Evolutionary conservation across 2,797 vertebrate species (phyloP).

Genomic region (Chaetodon trifasciatus): DNA sequence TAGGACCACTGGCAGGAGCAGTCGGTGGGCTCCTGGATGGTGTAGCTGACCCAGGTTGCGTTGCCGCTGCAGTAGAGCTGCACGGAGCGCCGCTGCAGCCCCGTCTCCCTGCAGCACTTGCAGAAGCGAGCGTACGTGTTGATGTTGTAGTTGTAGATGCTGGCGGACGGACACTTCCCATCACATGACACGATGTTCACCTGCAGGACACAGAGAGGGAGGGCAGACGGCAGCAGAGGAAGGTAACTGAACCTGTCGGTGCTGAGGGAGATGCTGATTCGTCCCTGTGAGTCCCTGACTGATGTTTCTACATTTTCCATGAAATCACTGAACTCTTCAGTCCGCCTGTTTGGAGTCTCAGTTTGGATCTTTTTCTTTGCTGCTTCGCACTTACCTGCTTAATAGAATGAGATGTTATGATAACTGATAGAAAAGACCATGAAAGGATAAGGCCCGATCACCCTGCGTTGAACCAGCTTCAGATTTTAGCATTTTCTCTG

Average conservation of each 20-base stretch:
- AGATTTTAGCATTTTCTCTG: neutral
- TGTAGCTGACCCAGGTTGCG: constrained; percentile 95
- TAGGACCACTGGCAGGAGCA: constrained; percentile 98
- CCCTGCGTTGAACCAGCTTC: neutral
- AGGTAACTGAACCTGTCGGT: neutral
- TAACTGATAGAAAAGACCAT: neutral
- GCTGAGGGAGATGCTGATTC: neutral
- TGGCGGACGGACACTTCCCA: constrained; percentile 97
- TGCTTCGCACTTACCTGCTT: neutral
- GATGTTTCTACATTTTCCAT: no score
- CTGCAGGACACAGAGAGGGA: constrained; percentile 74
- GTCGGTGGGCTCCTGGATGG: constrained; percentile 96
- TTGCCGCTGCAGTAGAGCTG: constrained; percentile 96
- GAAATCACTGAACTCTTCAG: neutral
- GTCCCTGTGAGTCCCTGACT: no score
- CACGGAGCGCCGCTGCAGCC: constrained; percentile 92
- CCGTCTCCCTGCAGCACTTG: constrained; percentile 97
- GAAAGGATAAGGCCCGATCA: neutral
- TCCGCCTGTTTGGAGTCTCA: neutral
- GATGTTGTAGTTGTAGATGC: constrained; percentile 99
- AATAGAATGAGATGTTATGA: neutral
- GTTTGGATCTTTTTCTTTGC: neutral
- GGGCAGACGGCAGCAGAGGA: neutral
- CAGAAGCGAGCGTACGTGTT: constrained; percentile 97
- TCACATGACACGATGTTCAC: constrained; percentile 98